Conservation (phyloP, 2,888 invertebrate genomes). For the Teleiodes luculella region DNA sequence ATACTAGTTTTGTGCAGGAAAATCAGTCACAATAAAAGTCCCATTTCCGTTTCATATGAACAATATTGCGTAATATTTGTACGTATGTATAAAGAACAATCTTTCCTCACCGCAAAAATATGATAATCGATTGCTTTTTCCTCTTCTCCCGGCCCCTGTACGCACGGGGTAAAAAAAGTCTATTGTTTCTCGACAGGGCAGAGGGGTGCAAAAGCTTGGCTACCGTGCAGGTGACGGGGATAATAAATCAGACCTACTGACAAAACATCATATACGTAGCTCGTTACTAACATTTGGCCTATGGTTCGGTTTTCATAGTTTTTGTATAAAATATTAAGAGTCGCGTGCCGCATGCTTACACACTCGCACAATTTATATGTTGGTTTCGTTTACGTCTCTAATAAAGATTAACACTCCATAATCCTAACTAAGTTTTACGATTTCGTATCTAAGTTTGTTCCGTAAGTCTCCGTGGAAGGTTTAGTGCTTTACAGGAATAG, state of each 20-base stretch:
- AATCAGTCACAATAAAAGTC: too few species aligned
- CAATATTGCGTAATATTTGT: too few species aligned
- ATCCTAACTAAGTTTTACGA: background rate
- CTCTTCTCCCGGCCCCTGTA: constrained; percentile 1
- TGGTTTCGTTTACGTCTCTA: background rate
- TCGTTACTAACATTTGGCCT: background rate
- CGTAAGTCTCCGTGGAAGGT: background rate
- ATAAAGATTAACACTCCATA: background rate
- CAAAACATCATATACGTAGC: constrained; percentile 3
- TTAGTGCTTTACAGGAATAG: background rate
- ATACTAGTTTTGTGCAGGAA: too few species aligned
- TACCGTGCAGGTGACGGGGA: constrained; percentile 47
- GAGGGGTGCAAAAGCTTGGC: constrained; percentile 36
- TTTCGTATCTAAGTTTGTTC: background rate
- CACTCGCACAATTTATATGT: background rate
- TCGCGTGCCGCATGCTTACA: background rate
- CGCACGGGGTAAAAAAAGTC: constrained; percentile 39
- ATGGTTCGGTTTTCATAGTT: background rate
- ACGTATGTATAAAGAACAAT: background rate
- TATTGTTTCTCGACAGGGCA: constrained; percentile 48
- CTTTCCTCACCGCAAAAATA: background rate
- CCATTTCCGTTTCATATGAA: too few species aligned
- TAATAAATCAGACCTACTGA: constrained; percentile 36
- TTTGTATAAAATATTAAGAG: background rate
- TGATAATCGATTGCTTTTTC: constrained; percentile 9